A percentile compares a stretch with the other conserved stretches of the same genome.
phyloP scores from a whole-genome alignment of 2,113 vertebrate genomes.

The Cettia cetti region DNA sequence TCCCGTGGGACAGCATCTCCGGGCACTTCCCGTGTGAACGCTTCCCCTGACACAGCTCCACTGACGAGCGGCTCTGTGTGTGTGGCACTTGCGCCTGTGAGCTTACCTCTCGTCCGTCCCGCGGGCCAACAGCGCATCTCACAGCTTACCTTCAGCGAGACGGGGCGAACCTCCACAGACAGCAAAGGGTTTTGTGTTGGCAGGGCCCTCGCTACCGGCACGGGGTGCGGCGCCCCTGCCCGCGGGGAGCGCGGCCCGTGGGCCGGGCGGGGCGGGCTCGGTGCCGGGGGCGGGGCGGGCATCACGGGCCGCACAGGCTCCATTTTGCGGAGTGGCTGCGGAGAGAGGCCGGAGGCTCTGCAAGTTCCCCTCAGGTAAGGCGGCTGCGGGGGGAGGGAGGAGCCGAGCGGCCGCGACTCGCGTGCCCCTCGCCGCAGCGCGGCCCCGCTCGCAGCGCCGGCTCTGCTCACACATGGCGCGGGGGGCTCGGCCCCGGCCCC shows the following conservation, averaged over 20 bases:
- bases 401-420: too few relatives aligned
- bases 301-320: not conserved
- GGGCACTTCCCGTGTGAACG: not conserved
- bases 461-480: not conserved
- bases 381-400: not conserved
- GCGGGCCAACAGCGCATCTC: not conserved
- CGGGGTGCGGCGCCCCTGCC: not conserved
- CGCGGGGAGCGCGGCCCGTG: not conserved
- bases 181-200: rapidly evolving
- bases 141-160: not conserved
- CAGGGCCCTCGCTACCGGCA: not conserved
- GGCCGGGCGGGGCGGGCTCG: constrained; percentile 29
- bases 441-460: too few relatives aligned
- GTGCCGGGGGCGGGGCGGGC: not conserved
- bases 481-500: not conserved
- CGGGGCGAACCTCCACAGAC: not conserved
- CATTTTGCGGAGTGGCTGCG: constrained; percentile 21
- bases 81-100: not conserved
- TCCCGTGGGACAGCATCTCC: not conserved
- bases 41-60: not conserved
- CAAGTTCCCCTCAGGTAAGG: not conserved
- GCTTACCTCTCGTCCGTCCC: not conserved
- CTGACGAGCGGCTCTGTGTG: not conserved
- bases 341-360: not conserved
- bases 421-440: not conserved